phyloP scores from a whole-genome alignment of 2,888 invertebrate genomes.

The Elysia crispata region DNA sequence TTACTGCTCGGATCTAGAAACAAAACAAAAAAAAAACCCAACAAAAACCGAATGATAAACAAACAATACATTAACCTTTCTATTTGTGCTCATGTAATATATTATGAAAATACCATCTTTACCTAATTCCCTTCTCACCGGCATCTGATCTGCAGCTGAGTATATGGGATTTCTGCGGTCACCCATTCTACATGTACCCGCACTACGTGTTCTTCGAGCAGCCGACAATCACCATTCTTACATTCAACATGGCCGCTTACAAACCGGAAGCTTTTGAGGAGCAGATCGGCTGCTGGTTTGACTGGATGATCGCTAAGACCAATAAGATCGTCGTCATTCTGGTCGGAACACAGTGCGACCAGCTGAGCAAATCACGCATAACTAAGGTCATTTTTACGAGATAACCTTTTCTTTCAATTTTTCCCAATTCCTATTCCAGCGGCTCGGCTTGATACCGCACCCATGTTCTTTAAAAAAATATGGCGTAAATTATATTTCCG shows the following conservation, averaged over 20 bases:
- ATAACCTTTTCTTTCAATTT: too few relatives aligned
- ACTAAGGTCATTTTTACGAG: too few relatives aligned
- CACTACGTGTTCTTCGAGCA: slow-evolving; percentile 72
- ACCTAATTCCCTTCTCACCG: background rate
- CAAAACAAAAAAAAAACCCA: too few relatives aligned
- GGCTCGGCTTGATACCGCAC: background rate
- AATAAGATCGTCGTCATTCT: slow-evolving; percentile 71
- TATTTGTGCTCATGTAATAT: too few relatives aligned
- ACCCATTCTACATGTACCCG: slow-evolving; percentile 69
- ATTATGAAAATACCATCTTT: too few relatives aligned
- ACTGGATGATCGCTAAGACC: slow-evolving; percentile 73
- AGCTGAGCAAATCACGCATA: slow-evolving; percentile 56
- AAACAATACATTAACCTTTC: too few relatives aligned
- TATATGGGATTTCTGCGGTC: slow-evolving; percentile 75
- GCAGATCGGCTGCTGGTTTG: slow-evolving; percentile 73
- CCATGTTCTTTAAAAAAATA: background rate
- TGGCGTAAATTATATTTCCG: too few relatives aligned
- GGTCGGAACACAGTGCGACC: slow-evolving; percentile 74
- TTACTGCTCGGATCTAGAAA: too few relatives aligned
- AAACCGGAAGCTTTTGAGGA: slow-evolving; percentile 64
- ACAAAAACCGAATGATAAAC: too few relatives aligned
- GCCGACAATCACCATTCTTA: slow-evolving; percentile 69
- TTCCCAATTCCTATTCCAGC: too few relatives aligned
- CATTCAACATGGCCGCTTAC: slow-evolving; percentile 74
- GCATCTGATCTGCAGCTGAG: slow-evolving; percentile 55